Percentiles rank a stretch among this genome's conserved stretches.
Evolutionary conservation across 2,113 vertebrate species (phyloP).

Genomic region (Lycaon pictus): DNA sequence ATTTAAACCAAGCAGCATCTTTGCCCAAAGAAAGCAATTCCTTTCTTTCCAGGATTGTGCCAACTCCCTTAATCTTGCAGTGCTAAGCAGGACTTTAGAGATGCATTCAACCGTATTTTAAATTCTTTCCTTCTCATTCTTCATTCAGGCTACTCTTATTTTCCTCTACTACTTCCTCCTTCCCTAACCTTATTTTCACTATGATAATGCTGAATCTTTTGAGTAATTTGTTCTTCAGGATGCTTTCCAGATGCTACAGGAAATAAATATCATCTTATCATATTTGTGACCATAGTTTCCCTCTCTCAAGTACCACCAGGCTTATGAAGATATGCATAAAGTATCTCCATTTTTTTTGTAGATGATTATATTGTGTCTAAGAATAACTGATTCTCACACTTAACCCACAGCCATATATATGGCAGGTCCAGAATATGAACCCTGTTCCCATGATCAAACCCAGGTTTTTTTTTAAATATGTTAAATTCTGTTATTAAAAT

Average conservation of each 20-base stretch:
- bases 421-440: not conserved
- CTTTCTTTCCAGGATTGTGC: not conserved
- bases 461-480: not conserved
- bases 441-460: not conserved
- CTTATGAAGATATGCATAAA: not conserved
- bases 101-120: not conserved
- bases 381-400: not conserved
- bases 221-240: slow-evolving; percentile 31
- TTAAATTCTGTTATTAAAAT: not conserved
- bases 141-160: not conserved
- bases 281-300: not conserved
- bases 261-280: not conserved
- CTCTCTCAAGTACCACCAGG: not conserved
- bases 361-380: not conserved
- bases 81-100: not conserved
- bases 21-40: slow-evolving; percentile 11
- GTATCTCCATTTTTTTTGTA: not conserved
- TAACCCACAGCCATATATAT: not conserved
- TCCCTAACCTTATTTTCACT: not conserved
- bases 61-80: not conserved
- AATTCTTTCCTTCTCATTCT: not conserved
- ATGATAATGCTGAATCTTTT: not conserved
- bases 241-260: not conserved
- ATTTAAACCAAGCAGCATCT: not conserved
- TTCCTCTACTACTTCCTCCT: not conserved